Evolutionary conservation across 2,113 vertebrate species (phyloP), one percentile per base, ranked within the genome.

Genomic region (Erinaceus europaeus): DNA sequence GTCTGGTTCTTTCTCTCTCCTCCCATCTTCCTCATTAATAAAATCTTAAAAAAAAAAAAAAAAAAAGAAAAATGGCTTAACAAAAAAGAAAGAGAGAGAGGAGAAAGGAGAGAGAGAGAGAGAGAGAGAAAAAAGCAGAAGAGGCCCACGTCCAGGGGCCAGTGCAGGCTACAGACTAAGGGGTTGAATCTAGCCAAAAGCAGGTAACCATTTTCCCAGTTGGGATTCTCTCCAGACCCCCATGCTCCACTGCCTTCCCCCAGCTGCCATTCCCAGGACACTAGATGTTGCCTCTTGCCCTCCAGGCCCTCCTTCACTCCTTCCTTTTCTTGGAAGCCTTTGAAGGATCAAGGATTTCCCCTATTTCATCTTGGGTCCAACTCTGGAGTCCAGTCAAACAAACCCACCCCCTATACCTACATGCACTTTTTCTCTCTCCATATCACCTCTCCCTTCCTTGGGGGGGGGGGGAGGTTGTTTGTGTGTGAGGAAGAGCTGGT

Each of bases 391-490:
- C 0, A 1, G 77, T 44, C 90, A 17, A 87, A 77, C 55, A 77
- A 48, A 25, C 11, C 34, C 27, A n/a, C 17, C 2, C 36, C 4
- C 32, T 20, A 3, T 25, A 7, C 15, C 61, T 1, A 13, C 15
- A 11, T 23, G 17, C n/a, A n/a, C n/a, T n/a, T n/a, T n/a, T 32
- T 8, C 17, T 18, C 13, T 6, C 61, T 23, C 23, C 0, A 21
- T 69, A 83, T 38, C 20, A 38, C 32, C 61, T 62, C 59, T 86
- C 84, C 29, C 50, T 78, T 34, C 85, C 5, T 23, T n/a, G 76
- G 34, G 36, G 44, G 89, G 6, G 40, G 11, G 15, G 40, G 29
- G 50, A 50, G 44, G 72, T n/a, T n/a, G n/a, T n/a, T n/a, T n/a
- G n/a, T n/a, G n/a, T n/a, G n/a, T n/a, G n/a, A n/a, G n/a, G n/a